A percentile compares a stretch with the other conserved stretches of the same genome.
phyloP scores from a whole-genome alignment of 2,888 invertebrate species.

The Druceiella hillmani region DNA sequence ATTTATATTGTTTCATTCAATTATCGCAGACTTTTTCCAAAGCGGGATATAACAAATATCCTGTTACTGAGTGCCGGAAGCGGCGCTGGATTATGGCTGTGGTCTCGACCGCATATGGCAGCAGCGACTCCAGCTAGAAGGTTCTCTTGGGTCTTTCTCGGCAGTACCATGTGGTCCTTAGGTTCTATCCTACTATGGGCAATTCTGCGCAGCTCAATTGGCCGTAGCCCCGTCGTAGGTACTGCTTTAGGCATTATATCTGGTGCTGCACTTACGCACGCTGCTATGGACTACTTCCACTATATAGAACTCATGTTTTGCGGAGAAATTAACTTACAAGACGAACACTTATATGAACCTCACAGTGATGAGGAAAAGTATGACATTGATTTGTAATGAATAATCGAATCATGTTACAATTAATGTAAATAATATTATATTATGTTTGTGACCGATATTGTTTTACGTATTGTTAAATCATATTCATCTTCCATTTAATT shows the following conservation, averaged over 20 bases:
- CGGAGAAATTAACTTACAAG: constrained; percentile 46
- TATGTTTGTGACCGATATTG: too few relatives aligned
- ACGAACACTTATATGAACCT: constrained; percentile 39
- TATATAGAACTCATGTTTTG: constrained; percentile 57
- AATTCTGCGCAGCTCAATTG: constrained; percentile 72
- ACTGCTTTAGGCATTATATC: constrained; percentile 66
- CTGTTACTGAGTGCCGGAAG: constrained; percentile 74
- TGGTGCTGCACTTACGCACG: constrained; percentile 58
- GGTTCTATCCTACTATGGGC: constrained; percentile 90
- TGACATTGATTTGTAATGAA: constrained; percentile 48
- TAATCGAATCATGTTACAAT: too few relatives aligned
- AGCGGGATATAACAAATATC: constrained; percentile 73
- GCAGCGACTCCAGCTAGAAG: constrained; percentile 56
- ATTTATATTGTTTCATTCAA: too few relatives aligned
- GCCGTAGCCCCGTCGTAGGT: constrained; percentile 61
- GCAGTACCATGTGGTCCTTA: constrained; percentile 79
- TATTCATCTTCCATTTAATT: too few relatives aligned
- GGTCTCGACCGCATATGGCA: constrained; percentile 71
- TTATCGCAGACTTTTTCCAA: constrained; percentile 63
- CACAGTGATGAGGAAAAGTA: constrained; percentile 52
- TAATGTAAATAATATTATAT: too few relatives aligned
- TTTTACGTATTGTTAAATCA: too few relatives aligned
- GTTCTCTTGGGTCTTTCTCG: constrained; percentile 67
- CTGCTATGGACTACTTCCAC: constrained; percentile 59
- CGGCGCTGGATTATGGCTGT: constrained; percentile 80